A percentile compares a stretch with the other conserved stretches of the same genome.
Evolutionary conservation across 2,888 invertebrate species (phyloP).

Genomic region (Miltochrista miniata): DNA sequence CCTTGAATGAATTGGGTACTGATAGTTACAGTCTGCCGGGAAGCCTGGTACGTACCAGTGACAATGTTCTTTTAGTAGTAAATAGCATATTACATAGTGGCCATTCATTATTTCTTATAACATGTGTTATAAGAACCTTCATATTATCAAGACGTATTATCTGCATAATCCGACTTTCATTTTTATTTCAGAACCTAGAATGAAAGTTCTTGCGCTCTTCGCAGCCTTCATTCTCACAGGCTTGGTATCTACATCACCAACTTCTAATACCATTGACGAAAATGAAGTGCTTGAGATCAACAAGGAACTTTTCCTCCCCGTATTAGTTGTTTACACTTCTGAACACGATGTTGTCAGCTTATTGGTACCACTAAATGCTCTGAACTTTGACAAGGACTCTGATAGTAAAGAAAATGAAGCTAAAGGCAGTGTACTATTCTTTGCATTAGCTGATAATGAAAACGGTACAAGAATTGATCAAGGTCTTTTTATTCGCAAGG

Average conservation of each 20-base stretch:
- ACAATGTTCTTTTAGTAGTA: too few relatives aligned
- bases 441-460: slow-evolving; percentile 43
- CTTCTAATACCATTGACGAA: slow-evolving; percentile 16
- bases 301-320: slow-evolving; percentile 38
- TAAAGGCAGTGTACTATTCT: slow-evolving; percentile 32
- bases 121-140: too few relatives aligned
- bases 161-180: too few relatives aligned
- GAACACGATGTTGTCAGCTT: slow-evolving; percentile 49
- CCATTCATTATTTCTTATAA: too few relatives aligned
- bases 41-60: too few relatives aligned
- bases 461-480: slow-evolving; percentile 36
- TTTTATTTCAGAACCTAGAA: slow-evolving; percentile 29
- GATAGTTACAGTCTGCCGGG: too few relatives aligned
- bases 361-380: slow-evolving; percentile 42
- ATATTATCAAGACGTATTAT: too few relatives aligned
- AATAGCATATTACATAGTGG: too few relatives aligned
- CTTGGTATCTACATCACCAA: slow-evolving; percentile 37
- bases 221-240: slow-evolving; percentile 35
- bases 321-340: slow-evolving; percentile 37
- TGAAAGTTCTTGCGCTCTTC: slow-evolving; percentile 32
- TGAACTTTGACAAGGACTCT: slow-evolving; percentile 41
- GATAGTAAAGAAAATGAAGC: slow-evolving; percentile 17
- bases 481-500: slow-evolving; percentile 46
- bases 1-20: too few relatives aligned
- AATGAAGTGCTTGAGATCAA: slow-evolving; percentile 33